Evolutionary conservation across 2,888 invertebrate species (phyloP).

Genomic region (Nomada ruficornis): DNA sequence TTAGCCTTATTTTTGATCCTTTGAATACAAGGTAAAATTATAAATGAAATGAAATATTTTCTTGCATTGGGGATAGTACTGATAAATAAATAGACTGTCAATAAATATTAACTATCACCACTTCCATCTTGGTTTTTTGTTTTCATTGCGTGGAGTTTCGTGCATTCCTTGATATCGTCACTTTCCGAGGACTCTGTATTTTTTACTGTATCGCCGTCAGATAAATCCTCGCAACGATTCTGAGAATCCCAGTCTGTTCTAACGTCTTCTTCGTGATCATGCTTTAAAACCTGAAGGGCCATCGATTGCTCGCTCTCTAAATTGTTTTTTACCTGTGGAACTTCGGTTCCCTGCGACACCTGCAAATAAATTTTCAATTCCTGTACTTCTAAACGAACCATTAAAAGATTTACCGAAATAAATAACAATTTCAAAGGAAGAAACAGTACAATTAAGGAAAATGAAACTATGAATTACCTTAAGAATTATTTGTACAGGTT

Average conservation of each 20-base stretch:
- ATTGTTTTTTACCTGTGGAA: background rate
- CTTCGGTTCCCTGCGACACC: background rate
- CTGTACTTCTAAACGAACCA: background rate
- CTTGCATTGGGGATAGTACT: background rate
- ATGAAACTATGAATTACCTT: constrained; percentile 60
- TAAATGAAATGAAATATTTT: background rate
- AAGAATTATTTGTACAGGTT: constrained; percentile 67
- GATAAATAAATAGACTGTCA: constrained; percentile 5
- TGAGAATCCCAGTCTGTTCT: background rate
- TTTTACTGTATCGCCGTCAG: constrained; percentile 15
- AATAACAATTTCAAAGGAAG: background rate
- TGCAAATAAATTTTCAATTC: background rate
- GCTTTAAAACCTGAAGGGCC: background rate
- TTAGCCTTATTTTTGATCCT: background rate
- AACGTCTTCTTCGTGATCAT: background rate
- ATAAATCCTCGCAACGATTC: constrained; percentile 17
- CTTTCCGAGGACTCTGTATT: background rate
- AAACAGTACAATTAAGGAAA: background rate
- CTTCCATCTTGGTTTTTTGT: constrained; percentile 8
- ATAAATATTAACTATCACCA: constrained; percentile 34
- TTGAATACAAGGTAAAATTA: background rate
- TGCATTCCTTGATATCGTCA: background rate
- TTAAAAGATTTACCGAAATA: background rate
- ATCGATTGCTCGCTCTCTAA: background rate
- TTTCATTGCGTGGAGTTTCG: background rate